Evolutionary conservation across 2,113 vertebrate genomes (phyloP).

Genomic region (Sander vitreus): DNA sequence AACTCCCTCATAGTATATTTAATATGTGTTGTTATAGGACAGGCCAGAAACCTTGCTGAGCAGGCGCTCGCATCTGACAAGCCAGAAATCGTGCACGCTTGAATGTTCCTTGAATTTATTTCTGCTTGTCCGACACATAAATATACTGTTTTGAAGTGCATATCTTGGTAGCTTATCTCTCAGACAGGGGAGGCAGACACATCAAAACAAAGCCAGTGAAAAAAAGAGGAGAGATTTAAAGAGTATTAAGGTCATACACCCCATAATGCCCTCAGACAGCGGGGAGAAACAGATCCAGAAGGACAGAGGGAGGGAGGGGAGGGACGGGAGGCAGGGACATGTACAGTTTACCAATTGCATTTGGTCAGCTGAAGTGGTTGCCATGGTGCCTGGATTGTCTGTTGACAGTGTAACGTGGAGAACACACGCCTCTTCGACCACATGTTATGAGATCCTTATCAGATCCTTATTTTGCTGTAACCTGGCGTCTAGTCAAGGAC

Average conservation of each 20-base stretch:
- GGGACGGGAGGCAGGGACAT: constrained; percentile 9
- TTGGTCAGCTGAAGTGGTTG: constrained; percentile 34
- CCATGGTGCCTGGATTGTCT: constrained; percentile 35
- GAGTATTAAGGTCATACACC: constrained; percentile 65
- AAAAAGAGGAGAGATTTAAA: constrained; percentile 62
- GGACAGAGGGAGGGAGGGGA: constrained; percentile 10
- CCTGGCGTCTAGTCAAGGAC: neutral
- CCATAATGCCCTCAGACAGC: constrained; percentile 56
- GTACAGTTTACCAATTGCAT: constrained; percentile 36
- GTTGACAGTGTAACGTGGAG: constrained; percentile 29
- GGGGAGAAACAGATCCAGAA: constrained; percentile 40
- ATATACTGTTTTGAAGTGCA: constrained; percentile 20
- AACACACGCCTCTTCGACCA: constrained; percentile 13
- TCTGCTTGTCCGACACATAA: constrained; percentile 20
- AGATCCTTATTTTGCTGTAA: neutral
- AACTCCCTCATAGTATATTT: constrained; percentile 15
- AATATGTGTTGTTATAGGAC: constrained; percentile 18
- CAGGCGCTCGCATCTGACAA: constrained; percentile 1
- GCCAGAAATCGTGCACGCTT: constrained; percentile 19
- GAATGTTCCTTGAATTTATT: constrained; percentile 35
- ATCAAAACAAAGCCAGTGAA: constrained; percentile 60
- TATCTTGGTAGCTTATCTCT: constrained; percentile 42
- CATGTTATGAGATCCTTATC: constrained; percentile 11
- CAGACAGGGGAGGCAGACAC: constrained; percentile 17
- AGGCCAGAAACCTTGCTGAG: constrained; percentile 7